Evolutionary conservation across 2,797 vertebrate species (phyloP).

Genomic region (Trematomus bernacchii): DNA sequence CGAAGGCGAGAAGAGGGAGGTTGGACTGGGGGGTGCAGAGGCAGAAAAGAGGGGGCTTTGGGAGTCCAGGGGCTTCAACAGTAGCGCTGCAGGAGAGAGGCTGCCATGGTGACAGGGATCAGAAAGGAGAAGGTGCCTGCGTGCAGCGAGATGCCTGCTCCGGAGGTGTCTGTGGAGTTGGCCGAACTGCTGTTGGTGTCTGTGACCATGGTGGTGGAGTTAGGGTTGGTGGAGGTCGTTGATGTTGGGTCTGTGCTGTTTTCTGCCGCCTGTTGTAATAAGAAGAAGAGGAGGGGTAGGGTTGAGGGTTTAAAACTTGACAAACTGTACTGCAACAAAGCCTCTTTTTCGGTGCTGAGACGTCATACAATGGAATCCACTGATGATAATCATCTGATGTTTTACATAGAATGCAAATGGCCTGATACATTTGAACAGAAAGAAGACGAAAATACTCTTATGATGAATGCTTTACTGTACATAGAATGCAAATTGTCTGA

Average conservation of each 20-base stretch:
- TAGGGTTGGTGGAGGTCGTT: slow-evolving; percentile 66
- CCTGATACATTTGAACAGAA: not conserved
- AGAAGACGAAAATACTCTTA: too few species aligned
- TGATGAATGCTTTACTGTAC: not conserved
- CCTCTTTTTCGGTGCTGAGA: not conserved
- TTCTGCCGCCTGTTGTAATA: slow-evolving; percentile 68
- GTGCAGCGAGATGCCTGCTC: slow-evolving; percentile 82
- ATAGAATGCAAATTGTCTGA: not conserved
- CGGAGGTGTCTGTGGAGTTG: slow-evolving; percentile 77
- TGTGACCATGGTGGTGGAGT: slow-evolving; percentile 62
- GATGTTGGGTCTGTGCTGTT: slow-evolving; percentile 40
- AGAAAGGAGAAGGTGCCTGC: slow-evolving; percentile 81
- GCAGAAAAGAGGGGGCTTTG: slow-evolving; percentile 26
- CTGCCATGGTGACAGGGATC: slow-evolving; percentile 78
- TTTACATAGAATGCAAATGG: not conserved
- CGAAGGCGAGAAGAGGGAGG: slow-evolving; percentile 35
- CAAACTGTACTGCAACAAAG: not conserved
- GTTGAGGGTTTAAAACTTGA: not conserved
- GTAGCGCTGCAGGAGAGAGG: slow-evolving; percentile 88
- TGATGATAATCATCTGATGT: not conserved
- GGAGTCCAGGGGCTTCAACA: slow-evolving; percentile 81
- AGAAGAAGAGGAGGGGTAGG: not conserved
- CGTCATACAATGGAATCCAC: not conserved
- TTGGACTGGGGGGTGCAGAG: slow-evolving; percentile 35
- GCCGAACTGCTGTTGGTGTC: slow-evolving; percentile 47